Evolutionary conservation across 2,888 invertebrate genomes (phyloP), one percentile per base, ranked within the genome.

Genomic region (Lycocerus yunnanus): DNA sequence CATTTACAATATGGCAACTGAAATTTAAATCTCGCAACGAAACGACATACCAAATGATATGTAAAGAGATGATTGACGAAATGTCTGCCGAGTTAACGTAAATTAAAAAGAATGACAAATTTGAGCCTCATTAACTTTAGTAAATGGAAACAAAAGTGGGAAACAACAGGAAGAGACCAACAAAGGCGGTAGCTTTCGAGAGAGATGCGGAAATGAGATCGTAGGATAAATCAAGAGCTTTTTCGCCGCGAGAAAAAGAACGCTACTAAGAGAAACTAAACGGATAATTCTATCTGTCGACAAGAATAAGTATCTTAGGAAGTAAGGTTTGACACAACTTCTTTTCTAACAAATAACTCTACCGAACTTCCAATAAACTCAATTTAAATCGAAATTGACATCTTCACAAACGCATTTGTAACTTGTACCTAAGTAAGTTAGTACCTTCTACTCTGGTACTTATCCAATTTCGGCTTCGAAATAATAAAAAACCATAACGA

Each of bases 1-100:
- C 81, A 81, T 80, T 77, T 76, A 80, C 84, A 84, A 84, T 84
- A 84, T 84, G 85, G 79, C 81, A 84, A 83, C 81, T 83, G 82
- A 84, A 84, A 83, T 84, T 84, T 82, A 83, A 84, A 79, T 80
- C 74, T 71, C 78, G 75, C 78, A 77, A 74, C 78, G 60, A 6
- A 71, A 60, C 63, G 66, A 74, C 71, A 71, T 73, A 20, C 71
- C 82, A 83, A 84, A 84, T 81, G 82, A 83, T 80, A 82, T 83
- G 83, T 81, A 78, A 82, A 84, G 71, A 74, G 68, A 74, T 79
- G 76, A 80, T 80, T 79, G 80, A 79, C 78, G 78, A 72, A 78
- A 77, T 70, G 78, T 75, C 78, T 74, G 66, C 74, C 65, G 15
- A 69, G 61, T 61, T 65, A 77, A 78, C 79, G 77, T 79, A 80